Evolutionary conservation across 2,113 vertebrate genomes (phyloP).

Genomic region (Eupsittula cactorum): DNA sequence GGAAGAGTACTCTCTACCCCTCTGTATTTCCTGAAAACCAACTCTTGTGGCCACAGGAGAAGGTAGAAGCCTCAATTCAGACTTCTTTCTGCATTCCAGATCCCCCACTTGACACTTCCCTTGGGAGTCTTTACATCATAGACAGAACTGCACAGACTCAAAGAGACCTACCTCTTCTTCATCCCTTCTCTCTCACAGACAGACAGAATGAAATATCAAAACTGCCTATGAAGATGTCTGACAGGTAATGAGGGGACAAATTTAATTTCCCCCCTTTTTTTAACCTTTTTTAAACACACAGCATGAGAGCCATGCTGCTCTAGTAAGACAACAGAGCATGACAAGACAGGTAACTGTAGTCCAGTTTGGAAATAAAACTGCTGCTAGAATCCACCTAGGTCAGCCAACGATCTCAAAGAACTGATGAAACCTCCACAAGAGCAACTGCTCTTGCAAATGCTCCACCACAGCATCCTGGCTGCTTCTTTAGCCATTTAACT

Average conservation of each 20-base stretch:
- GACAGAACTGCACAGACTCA: not conserved
- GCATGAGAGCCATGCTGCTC: no score
- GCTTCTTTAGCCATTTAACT: not conserved
- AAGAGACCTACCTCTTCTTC: not conserved
- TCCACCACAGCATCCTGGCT: not conserved
- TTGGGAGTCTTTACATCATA: not conserved
- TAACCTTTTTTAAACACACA: not conserved
- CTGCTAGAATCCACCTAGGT: not conserved
- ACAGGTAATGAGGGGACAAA: not conserved
- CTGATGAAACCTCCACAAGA: not conserved
- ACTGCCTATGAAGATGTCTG: not conserved
- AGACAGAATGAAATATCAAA: not conserved
- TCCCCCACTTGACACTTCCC: not conserved
- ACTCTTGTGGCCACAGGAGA: not conserved
- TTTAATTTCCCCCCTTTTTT: not conserved
- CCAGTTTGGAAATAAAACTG: not conserved
- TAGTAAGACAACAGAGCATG: not conserved
- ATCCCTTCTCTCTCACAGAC: not conserved
- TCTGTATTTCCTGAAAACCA: not conserved
- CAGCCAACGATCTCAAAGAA: not conserved
- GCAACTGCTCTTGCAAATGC: not conserved
- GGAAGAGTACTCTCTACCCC: not conserved
- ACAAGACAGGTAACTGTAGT: not conserved
- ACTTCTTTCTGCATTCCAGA: not conserved
- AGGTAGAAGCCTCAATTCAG: not conserved